Conservation (phyloP, 2,888 invertebrate species). For the Teleogryllus oceanicus region DNA sequence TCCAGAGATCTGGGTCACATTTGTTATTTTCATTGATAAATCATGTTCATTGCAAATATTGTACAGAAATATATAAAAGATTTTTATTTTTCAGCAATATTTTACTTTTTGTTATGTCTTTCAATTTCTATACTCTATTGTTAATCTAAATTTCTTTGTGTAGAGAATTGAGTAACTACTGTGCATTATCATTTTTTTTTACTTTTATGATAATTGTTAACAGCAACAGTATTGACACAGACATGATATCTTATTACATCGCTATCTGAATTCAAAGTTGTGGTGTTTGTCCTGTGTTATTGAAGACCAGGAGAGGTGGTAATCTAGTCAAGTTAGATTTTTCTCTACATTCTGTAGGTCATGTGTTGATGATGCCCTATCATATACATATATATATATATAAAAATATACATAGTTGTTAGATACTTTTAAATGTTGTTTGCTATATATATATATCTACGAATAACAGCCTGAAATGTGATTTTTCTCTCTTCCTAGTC, state of each 20-base stretch:
- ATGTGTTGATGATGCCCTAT: constrained; percentile 4
- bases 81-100: no score
- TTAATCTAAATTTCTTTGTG: no score
- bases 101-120: no score
- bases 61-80: no score
- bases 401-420: neutral
- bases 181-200: no score
- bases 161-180: no score
- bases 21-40: no score
- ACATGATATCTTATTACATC: constrained; percentile 3
- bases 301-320: neutral
- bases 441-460: neutral
- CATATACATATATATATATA: neutral
- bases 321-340: constrained; percentile 2
- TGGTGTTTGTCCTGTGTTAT: neutral
- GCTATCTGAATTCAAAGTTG: neutral
- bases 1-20: no score
- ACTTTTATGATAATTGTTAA: neutral
- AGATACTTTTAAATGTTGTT: constrained; percentile 3
- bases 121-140: no score
- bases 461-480: constrained; percentile 1
- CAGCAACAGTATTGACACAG: neutral
- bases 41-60: no score
- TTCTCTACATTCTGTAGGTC: constrained; percentile 11
- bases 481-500: constrained; percentile 18